phyloP scores from a whole-genome alignment of 2,888 invertebrate species.

The Odontomyia ornata region DNA sequence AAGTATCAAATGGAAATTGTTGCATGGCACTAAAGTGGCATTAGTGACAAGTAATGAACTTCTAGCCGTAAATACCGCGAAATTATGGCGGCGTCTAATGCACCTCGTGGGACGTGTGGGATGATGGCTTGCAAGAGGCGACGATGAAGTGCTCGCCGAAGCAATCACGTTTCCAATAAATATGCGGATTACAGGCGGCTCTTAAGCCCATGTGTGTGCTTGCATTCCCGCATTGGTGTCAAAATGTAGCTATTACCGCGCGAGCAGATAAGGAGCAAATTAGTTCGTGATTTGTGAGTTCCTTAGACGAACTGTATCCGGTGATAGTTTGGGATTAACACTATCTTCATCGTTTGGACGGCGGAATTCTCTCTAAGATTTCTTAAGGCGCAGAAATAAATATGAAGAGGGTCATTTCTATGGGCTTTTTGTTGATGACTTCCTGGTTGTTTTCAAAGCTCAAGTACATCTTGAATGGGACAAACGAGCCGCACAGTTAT shows the following conservation, averaged over 20 bases:
- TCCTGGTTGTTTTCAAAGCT: too few species aligned
- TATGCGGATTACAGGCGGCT: slow-evolving; percentile 16
- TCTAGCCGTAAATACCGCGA: slow-evolving; percentile 31
- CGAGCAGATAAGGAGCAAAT: not conserved
- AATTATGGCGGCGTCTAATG: slow-evolving; percentile 6
- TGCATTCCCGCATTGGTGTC: not conserved
- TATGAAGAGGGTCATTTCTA: too few species aligned
- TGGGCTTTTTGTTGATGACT: too few species aligned
- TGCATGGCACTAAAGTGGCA: slow-evolving; percentile 42
- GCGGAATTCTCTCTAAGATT: too few species aligned
- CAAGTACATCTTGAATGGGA: too few species aligned
- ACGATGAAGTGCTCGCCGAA: slow-evolving; percentile 11
- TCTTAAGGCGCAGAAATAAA: too few species aligned
- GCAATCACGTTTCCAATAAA: slow-evolving; percentile 19
- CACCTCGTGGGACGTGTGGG: not conserved
- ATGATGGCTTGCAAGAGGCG: not conserved
- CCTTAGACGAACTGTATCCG: not conserved
- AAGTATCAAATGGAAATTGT: slow-evolving; percentile 45
- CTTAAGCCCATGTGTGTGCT: not conserved
- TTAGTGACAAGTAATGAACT: slow-evolving; percentile 47
- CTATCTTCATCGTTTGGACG: too few species aligned
- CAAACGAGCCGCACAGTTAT: too few species aligned
- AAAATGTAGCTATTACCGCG: not conserved
- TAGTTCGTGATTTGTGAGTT: not conserved
- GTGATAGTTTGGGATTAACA: not conserved